Evolutionary conservation across 1,140 invertebrate species (phyloP).

Genomic region (Drosophila hydei): DNA sequence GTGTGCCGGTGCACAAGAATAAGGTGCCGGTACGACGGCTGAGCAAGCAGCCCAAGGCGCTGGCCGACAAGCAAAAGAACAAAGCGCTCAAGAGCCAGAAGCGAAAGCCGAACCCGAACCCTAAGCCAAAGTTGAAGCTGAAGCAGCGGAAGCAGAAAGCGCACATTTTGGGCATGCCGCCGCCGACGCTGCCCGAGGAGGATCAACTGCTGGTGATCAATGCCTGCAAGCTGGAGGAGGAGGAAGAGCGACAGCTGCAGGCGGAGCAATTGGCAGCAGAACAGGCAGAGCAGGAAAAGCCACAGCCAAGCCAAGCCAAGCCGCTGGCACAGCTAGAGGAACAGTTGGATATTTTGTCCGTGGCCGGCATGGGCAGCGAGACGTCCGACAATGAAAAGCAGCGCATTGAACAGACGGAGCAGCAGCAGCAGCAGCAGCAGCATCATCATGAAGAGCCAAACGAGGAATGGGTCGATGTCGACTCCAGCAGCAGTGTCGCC

Average conservation of each 20-base stretch:
- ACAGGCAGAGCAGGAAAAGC: not conserved
- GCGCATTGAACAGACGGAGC: not conserved
- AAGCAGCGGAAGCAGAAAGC: not conserved
- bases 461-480: conserved; percentile 54
- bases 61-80: not conserved
- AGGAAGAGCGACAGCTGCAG: not conserved
- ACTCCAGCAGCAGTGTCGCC: not conserved
- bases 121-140: not conserved
- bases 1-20: not conserved
- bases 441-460: not conserved
- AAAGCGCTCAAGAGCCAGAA: not conserved
- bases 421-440: not conserved
- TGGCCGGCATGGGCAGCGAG: conserved; percentile 54
- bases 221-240: conserved; percentile 47
- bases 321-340: not conserved
- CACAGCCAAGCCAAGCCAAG: too few relatives aligned
- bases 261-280: not conserved
- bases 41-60: not conserved
- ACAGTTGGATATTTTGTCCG: not conserved
- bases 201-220: conserved; percentile 49
- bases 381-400: conserved; percentile 9
- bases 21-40: not conserved
- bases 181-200: conserved; percentile 31
- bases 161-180: conserved; percentile 13
- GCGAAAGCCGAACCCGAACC: not conserved